phyloP scores from a whole-genome alignment of 2,888 invertebrate genomes.

The Xestoiulus laeticollis region DNA sequence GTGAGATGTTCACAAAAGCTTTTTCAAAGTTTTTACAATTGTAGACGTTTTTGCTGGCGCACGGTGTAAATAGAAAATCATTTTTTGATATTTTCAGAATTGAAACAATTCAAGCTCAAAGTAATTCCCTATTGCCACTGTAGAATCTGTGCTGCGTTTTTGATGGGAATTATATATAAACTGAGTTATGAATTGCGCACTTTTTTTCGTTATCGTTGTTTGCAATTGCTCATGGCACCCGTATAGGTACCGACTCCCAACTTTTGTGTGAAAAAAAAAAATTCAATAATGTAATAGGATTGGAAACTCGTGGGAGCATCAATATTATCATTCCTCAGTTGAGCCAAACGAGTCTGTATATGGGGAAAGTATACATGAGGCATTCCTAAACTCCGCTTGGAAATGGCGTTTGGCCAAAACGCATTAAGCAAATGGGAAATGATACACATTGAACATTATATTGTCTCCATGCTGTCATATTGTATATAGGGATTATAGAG shows the following conservation, averaged over 20 bases:
- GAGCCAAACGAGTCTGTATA: not conserved
- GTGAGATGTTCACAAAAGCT: too few relatives aligned
- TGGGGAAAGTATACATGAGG: not conserved
- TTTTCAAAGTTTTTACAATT: too few relatives aligned
- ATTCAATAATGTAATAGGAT: not conserved
- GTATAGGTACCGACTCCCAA: not conserved
- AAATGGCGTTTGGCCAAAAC: constrained; percentile 10
- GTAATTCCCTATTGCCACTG: too few relatives aligned
- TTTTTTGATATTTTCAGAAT: too few relatives aligned
- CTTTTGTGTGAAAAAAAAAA: not conserved
- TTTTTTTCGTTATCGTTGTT: not conserved
- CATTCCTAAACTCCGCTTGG: not conserved
- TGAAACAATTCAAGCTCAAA: too few relatives aligned
- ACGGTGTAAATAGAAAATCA: too few relatives aligned
- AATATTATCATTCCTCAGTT: not conserved
- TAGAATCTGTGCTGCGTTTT: too few relatives aligned
- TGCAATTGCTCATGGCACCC: not conserved
- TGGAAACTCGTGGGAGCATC: not conserved
- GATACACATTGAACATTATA: constrained; percentile 20
- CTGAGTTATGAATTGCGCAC: not conserved
- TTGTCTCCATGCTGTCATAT: not conserved
- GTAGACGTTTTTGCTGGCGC: too few relatives aligned
- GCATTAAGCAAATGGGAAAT: constrained; percentile 10
- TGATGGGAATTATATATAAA: too few relatives aligned
- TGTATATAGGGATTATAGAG: not conserved